Percentiles rank a stretch among this genome's conserved stretches.
Evolutionary conservation across 1,140 invertebrate genomes (phyloP).

Genomic region (Drosophila nigrodunni): DNA sequence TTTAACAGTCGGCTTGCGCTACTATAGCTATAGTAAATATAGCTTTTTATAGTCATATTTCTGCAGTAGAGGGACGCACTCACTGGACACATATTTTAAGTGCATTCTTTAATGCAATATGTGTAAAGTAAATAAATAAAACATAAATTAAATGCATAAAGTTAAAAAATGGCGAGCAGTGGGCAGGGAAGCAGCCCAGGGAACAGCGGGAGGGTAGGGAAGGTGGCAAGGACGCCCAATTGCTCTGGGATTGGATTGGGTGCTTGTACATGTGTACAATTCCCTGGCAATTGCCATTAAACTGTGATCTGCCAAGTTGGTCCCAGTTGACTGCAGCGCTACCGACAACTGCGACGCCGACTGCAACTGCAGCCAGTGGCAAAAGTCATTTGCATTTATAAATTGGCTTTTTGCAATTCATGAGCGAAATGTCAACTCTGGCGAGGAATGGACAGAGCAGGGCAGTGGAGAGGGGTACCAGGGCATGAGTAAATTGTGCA

Average conservation of each 20-base stretch:
- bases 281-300: constrained; percentile 36
- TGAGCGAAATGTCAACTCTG: constrained; percentile 68
- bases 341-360: neutral
- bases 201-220: neutral
- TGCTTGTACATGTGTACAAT: neutral
- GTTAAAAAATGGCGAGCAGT: neutral
- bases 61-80: too few species aligned
- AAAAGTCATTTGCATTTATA: constrained; percentile 83
- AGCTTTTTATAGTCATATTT: too few species aligned
- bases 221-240: constrained; percentile 23
- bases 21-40: too few species aligned
- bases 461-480: constrained; percentile 44
- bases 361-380: constrained; percentile 50
- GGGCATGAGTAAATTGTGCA: constrained; percentile 64
- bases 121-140: constrained; percentile 47
- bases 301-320: constrained; percentile 8
- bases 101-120: constrained; percentile 42
- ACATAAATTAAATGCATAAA: constrained; percentile 44
- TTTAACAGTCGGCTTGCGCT: too few species aligned
- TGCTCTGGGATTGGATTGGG: constrained; percentile 48
- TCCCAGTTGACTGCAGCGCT: constrained; percentile 6
- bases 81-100: neutral
- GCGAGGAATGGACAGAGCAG: neutral
- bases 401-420: constrained; percentile 83
- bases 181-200: neutral